Percentiles rank a stretch among this genome's conserved stretches.
These are phyloP conservation scores for Tapirus indicus DNA, from an alignment of 2,797 vertebrate species.

Conservation along the genomic window DNA sequence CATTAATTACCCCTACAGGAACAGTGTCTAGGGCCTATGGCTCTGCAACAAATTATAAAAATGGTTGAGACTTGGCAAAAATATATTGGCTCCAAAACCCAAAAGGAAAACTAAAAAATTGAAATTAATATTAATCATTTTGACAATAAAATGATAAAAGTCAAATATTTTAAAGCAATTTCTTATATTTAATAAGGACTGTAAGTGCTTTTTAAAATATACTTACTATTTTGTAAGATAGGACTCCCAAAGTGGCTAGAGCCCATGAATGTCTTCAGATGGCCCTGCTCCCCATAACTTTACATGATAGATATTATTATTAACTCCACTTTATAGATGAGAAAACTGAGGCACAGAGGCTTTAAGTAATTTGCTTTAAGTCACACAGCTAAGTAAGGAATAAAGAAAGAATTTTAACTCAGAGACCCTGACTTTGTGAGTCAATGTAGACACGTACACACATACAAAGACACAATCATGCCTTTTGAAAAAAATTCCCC, in stretches of 20 bases:
- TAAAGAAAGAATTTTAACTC: background rate
- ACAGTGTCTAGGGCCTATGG: background rate
- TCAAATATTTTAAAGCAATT: background rate
- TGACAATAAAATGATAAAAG: background rate
- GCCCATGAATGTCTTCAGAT: background rate
- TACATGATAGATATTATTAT: background rate
- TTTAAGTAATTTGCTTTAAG: background rate
- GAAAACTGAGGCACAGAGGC: background rate
- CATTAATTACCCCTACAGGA: accelerated
- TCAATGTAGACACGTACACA: background rate
- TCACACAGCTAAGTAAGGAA: background rate
- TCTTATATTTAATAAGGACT: background rate
- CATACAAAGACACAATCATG: accelerated
- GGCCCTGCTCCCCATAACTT: background rate
- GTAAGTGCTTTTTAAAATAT: background rate
- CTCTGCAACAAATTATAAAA: background rate
- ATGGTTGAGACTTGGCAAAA: background rate
- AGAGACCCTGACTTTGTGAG: background rate
- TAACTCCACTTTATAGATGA: background rate
- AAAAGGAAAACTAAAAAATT: background rate
- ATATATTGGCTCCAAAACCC: background rate
- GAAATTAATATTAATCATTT: background rate
- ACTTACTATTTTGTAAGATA: background rate
- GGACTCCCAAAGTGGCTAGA: background rate
- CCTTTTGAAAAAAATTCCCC: background rate